phyloP scores from a whole-genome alignment of 2,113 vertebrate species.

The Ammodytes marinus region DNA sequence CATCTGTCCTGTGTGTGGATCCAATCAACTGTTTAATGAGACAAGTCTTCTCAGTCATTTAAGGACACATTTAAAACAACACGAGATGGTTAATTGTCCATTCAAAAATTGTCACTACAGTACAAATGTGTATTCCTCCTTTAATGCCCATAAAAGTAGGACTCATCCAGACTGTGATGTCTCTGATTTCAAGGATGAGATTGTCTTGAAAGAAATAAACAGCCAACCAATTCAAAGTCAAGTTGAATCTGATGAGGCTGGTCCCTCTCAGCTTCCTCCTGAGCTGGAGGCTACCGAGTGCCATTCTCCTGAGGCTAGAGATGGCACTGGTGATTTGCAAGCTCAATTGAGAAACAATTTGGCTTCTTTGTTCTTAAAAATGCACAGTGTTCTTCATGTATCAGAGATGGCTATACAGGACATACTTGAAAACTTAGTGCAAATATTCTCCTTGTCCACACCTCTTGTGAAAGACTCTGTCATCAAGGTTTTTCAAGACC shows the following conservation, averaged over 20 bases:
- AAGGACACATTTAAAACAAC: constrained; percentile 26
- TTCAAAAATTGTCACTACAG: constrained; percentile 40
- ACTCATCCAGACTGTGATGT: constrained; percentile 19
- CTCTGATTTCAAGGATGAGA: constrained; percentile 29
- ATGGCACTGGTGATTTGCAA: constrained; percentile 12
- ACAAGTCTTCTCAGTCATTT: constrained; percentile 41
- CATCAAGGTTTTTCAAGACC: constrained; percentile 12
- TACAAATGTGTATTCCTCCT: constrained; percentile 45
- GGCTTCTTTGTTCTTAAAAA: constrained; percentile 50
- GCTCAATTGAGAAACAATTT: constrained; percentile 38
- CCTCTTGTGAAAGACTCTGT: constrained; percentile 33
- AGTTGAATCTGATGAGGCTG: constrained; percentile 25
- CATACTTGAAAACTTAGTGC: constrained; percentile 38
- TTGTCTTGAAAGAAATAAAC: constrained; percentile 13
- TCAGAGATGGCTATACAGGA: constrained; percentile 41
- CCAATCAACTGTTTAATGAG: constrained; percentile 33
- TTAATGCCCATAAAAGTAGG: constrained; percentile 44
- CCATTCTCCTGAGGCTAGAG: not conserved
- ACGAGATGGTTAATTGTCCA: constrained; percentile 42
- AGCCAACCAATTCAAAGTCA: constrained; percentile 1
- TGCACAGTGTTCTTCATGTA: constrained; percentile 40
- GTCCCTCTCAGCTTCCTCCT: not conserved
- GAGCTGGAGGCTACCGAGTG: not conserved
- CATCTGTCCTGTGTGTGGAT: constrained; percentile 10
- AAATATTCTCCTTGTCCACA: constrained; percentile 35